Evolutionary conservation across 1,140 invertebrate species (phyloP), one percentile per base, ranked within the genome.

Genomic region (Caenorhabditis inopinata): DNA sequence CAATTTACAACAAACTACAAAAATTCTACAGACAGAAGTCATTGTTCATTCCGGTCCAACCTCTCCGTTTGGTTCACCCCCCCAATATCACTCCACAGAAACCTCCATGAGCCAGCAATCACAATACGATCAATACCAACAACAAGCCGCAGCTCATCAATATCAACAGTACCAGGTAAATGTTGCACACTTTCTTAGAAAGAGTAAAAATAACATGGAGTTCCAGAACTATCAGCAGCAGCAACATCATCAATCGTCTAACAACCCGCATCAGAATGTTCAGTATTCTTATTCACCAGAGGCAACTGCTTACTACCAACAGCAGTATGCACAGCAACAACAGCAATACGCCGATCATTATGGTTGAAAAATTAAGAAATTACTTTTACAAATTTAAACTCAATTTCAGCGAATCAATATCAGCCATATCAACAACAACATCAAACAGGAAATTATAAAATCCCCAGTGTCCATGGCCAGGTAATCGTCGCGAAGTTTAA

Each of bases 21-120:
- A 42, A 42, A 42, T 42, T 42, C 75, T 80, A 4, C 16, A 80
- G 79, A 80, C 79, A 14, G 79, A 80, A 76, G 74, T 80, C 1
- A 51, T 80, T 32, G 79, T 80, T 16, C 79, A 80, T 32, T 76
- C 73, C 9, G 73, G 73, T 45, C 75, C 74, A 21, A 47, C 79
- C 5, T 80, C 79, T 32, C 80, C 80, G 1, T 46, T 74, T 0
- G 42, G 27, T 12, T 49, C 58, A 12, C 58, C 62, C 18, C 76
- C 53, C 38, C 77, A 79, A 48, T 35, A 11, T 14, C 45, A 77
- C 3, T 14, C 32, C 27, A 18, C 74, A 29, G 53, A n/a, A n/a
- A n/a, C n/a, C 75, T 29, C n/a, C 47, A 11, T 29, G 32, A 25
- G 76, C 32, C 3, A 81, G 32, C 80, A 79, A 58, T 75, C 51